These are phyloP conservation scores for Prunella himalayana DNA, from an alignment of 2,113 vertebrate species.

Conservation along the genomic window DNA sequence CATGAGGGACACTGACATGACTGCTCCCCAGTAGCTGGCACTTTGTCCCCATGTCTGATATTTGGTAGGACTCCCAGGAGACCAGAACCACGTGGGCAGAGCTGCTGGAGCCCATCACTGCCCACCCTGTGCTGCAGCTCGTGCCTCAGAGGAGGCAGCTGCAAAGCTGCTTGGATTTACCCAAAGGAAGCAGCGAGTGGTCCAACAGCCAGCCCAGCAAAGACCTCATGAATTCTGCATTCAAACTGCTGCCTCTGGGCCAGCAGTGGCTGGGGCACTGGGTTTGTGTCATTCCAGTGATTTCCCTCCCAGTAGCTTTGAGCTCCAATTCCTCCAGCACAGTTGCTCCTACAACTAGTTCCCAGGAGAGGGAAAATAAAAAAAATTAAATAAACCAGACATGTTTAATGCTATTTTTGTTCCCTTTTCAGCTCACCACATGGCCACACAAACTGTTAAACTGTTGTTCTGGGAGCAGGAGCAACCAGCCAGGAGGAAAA, in stretches of 20 bases:
- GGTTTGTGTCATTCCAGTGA: neutral
- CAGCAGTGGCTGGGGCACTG: neutral
- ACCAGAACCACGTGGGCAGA: neutral
- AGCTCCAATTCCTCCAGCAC: neutral
- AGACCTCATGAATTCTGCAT: neutral
- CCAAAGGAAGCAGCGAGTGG: neutral
- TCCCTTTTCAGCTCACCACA: neutral
- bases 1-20: rapidly evolving
- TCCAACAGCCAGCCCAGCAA: neutral
- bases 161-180: neutral
- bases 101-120: neutral
- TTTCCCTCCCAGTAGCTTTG: rapidly evolving
- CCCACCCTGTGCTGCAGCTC: neutral
- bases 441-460: neutral
- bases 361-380: neutral
- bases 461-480: neutral
- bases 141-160: neutral
- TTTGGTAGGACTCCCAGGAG: neutral
- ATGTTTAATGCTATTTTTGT: neutral
- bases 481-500: neutral
- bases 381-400: neutral
- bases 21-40: neutral
- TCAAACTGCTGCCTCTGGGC: neutral
- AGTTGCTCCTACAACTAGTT: neutral
- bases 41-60: neutral